phyloP scores from a whole-genome alignment of 2,113 vertebrate genomes.

The Suricata suricatta region DNA sequence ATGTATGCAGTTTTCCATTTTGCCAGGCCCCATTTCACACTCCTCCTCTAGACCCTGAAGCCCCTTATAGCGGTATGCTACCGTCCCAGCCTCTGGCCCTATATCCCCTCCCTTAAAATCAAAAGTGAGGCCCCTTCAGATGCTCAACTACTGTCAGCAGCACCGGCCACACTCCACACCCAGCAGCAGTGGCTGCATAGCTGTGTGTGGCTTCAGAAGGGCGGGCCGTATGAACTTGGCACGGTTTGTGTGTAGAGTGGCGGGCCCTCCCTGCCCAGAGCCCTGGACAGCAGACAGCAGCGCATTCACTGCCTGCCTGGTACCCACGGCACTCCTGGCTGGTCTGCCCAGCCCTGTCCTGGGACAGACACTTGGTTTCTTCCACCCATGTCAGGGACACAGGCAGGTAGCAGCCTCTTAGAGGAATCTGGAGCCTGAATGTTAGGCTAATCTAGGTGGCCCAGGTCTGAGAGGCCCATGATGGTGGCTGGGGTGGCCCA shows the following conservation, averaged over 20 bases:
- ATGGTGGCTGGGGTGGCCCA: not conserved
- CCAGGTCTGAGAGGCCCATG: not conserved
- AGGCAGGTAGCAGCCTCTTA: not conserved
- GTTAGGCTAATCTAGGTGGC: not conserved
- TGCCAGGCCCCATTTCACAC: not conserved
- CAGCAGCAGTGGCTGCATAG: no score
- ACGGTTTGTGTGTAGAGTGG: fast-evolving
- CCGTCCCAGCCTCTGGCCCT: not conserved
- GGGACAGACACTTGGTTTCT: not conserved
- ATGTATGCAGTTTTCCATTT: fast-evolving
- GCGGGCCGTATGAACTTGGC: not conserved
- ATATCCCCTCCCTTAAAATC: not conserved
- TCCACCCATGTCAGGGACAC: fast-evolving
- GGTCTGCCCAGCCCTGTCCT: not conserved
- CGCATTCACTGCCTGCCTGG: not conserved
- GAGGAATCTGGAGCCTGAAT: not conserved
- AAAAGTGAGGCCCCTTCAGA: not conserved
- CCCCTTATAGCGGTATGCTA: fast-evolving
- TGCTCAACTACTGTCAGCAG: not conserved
- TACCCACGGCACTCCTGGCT: not conserved
- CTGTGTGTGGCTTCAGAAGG: no score
- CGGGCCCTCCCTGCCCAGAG: not conserved
- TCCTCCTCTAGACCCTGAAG: not conserved
- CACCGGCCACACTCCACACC: not conserved
- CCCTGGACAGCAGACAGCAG: not conserved